Percentiles rank a stretch among this genome's conserved stretches.
These are phyloP conservation scores for Polypterus bichir DNA, from an alignment of 2,113 vertebrate genomes.

Conservation along the genomic window DNA sequence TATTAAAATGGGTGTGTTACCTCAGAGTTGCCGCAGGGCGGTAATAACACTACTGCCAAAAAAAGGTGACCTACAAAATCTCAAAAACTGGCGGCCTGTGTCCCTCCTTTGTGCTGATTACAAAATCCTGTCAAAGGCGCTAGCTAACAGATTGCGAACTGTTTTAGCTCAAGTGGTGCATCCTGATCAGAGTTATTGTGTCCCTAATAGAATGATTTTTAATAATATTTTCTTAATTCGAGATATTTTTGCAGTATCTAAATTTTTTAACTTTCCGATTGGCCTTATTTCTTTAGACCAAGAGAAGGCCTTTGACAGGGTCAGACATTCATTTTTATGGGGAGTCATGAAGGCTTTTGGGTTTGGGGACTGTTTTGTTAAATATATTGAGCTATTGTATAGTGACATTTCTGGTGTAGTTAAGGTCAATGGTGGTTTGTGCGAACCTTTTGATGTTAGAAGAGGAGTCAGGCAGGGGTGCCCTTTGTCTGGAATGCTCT, in stretches of 20 bases:
- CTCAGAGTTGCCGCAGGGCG: not conserved
- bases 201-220: not conserved
- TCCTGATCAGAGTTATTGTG: too few relatives aligned
- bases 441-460: not conserved
- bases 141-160: too few relatives aligned
- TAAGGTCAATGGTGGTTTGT: slow-evolving; percentile 1
- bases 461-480: not conserved
- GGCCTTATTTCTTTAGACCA: slow-evolving; percentile 4
- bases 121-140: not conserved
- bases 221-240: not conserved
- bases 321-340: not conserved
- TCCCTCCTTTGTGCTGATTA: not conserved
- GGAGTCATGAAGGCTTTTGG: not conserved
- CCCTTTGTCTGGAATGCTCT: not conserved
- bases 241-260: not conserved
- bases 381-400: not conserved
- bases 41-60: not conserved
- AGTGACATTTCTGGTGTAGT: not conserved
- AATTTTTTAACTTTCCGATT: not conserved
- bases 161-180: too few relatives aligned
- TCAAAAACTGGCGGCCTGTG: not conserved
- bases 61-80: not conserved
- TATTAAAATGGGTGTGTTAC: too few relatives aligned
- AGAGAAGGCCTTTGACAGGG: slow-evolving; percentile 2
- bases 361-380: not conserved